phyloP scores from a whole-genome alignment of 2,888 invertebrate species.

The Chalcosyrphus nemorum region DNA sequence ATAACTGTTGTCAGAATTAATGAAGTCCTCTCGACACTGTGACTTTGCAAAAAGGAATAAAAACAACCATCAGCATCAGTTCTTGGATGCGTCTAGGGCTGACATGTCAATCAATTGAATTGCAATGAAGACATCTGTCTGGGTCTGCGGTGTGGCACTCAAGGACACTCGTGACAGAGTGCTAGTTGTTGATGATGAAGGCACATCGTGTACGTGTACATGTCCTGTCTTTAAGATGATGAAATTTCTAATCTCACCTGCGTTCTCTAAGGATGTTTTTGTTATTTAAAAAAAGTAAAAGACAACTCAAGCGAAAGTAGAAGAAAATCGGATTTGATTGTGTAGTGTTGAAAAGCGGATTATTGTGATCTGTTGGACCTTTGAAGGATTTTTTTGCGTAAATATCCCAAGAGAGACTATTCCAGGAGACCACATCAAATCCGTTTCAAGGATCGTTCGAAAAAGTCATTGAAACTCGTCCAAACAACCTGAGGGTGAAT shows the following conservation, averaged over 20 bases:
- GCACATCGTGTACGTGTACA: background rate
- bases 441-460: background rate
- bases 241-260: constrained; percentile 18
- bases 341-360: background rate
- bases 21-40: constrained; percentile 50
- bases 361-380: constrained; percentile 1
- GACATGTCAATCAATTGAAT: constrained; percentile 44
- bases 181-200: background rate
- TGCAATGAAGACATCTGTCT: constrained; percentile 50
- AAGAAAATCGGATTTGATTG: constrained; percentile 2
- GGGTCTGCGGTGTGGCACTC: constrained; percentile 10
- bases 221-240: background rate
- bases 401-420: background rate
- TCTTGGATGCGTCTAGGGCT: constrained; percentile 3
- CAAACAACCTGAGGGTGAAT: constrained; percentile 9
- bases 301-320: constrained; percentile 6
- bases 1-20: constrained; percentile 40
- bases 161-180: constrained; percentile 20
- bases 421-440: background rate
- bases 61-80: constrained; percentile 18
- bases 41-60: constrained; percentile 10
- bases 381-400: background rate
- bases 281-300: background rate
- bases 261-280: background rate
- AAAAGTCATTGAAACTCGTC: constrained; percentile 15